Evolutionary conservation across 2,113 vertebrate species (phyloP), one percentile per base, ranked within the genome.

Genomic region (Mustela nigripes): DNA sequence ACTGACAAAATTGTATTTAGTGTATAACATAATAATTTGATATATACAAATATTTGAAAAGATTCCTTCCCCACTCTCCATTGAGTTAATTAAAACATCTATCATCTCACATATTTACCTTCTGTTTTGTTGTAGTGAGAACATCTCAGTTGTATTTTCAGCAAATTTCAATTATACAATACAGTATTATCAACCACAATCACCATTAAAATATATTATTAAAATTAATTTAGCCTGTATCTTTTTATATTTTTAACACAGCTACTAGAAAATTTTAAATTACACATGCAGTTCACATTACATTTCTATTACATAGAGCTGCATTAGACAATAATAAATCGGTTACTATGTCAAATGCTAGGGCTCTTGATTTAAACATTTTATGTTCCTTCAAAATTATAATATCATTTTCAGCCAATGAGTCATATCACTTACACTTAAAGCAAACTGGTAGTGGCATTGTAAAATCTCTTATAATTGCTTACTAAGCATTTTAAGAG

Each of bases 341-440:
- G 91, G 3, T 39, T 67, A 71, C 1, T 86, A 0, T 53, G 28
- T 88, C 48, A 91, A 97, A 53, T 26, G 31, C 11, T 74, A 33
- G 2, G 9, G 26, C 3, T 91, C 15, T 60, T 94, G 53, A 95
- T 89, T 81, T 45, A 85, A 97, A 65, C 22, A 79, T 42, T 73
- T 76, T 36, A 76, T 62, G 3, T n/a, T 74, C 24, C 31, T 96
- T 96, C 58, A 81, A 78, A 97, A 91, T 69, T 82, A 82, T 11
- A 91, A 22, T n/a, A 87, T 60, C 31, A 60, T 69, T 96, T 93
- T 94, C 19, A 94, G 45, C 7, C 45, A 76, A 28, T 87, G 18
- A 63, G 39, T 79, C 36, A 74, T 78, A 24, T 91, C 15, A 78
- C 2, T 87, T 90, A 89, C 9, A 90, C 33, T 86, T 81, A 65